phyloP scores from a whole-genome alignment of 2,797 vertebrate genomes.

The Cossypha heuglini region DNA sequence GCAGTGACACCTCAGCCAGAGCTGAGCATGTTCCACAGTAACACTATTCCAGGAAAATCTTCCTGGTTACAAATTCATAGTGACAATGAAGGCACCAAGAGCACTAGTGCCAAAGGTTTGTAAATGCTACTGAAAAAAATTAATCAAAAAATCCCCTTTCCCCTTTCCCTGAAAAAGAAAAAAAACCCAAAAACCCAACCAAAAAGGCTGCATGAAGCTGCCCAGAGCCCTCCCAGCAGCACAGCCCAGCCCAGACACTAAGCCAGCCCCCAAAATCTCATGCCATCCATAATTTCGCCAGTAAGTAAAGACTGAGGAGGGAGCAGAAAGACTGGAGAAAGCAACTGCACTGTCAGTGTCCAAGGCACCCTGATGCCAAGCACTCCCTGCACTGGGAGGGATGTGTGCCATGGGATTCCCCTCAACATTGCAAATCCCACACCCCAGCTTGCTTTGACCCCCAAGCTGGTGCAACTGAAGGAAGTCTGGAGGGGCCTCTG shows the following conservation, averaged over 20 bases:
- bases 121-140: neutral
- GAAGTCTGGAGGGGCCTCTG: neutral
- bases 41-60: neutral
- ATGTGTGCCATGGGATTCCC: neutral
- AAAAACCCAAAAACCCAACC: neutral
- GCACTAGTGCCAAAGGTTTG: neutral
- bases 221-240: neutral
- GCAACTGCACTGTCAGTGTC: neutral
- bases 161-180: neutral
- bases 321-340: neutral
- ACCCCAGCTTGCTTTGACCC: neutral
- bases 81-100: neutral
- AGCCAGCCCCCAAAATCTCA: neutral
- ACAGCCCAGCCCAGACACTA: neutral
- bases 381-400: neutral
- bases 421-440: neutral
- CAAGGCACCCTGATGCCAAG: neutral
- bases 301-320: neutral
- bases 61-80: neutral
- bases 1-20: neutral
- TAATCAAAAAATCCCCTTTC: rapidly evolving
- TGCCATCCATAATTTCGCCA: neutral
- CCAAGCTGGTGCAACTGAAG: neutral
- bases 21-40: neutral
- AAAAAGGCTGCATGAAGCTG: neutral